Evolutionary conservation across 92 coral and sea anemone genomes (phyloP), one percentile per base, ranked within the genome.

Genomic region (Siderastrea siderea): DNA sequence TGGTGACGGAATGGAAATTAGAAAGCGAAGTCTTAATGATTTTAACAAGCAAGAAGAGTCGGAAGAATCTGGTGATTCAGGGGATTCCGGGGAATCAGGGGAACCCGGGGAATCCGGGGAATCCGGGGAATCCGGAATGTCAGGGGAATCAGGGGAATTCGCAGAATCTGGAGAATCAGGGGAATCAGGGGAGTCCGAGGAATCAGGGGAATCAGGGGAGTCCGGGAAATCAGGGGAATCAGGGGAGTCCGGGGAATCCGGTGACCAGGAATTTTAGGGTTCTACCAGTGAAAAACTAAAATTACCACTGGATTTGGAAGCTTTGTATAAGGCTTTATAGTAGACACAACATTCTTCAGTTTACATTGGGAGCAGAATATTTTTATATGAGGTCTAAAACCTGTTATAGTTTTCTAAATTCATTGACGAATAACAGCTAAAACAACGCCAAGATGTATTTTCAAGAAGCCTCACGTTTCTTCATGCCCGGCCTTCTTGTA

Each of bases 1-100:
- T 68, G 77, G 86, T 45, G 78, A 82, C 47, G 78, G 68, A 43
- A 19, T 47, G 47, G 78, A 57, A 57, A 10, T 69, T 15, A 75
- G 63, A 10, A 74, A 60, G 53, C 80, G 82, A 57, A 64, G 91
- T 63, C 52, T 55, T 43, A 46, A 44, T 67, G 78, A 89, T 51
- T 47, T 79, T 48, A 85, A 84, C 2, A 84, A 75, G 44, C 82
- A 88, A 7, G 88, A 79, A 1, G 88, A 89, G 43, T 89, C 92
- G 5, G 89, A 77, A 3, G 88, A 84, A 15, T 73, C 80, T 1
- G 88, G 38, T 3, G 84, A 80, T 12, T 65, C 84, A 13, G 84
- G 74, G 12, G 84, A 65, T 3, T 80, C 84, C 17, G 84, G 74
- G 0, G 78, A 68, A 17, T 79, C 73, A 9, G 74, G 55, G 0